Evolutionary conservation across 2,797 vertebrate species (phyloP).

Genomic region (Anguilla anguilla): DNA sequence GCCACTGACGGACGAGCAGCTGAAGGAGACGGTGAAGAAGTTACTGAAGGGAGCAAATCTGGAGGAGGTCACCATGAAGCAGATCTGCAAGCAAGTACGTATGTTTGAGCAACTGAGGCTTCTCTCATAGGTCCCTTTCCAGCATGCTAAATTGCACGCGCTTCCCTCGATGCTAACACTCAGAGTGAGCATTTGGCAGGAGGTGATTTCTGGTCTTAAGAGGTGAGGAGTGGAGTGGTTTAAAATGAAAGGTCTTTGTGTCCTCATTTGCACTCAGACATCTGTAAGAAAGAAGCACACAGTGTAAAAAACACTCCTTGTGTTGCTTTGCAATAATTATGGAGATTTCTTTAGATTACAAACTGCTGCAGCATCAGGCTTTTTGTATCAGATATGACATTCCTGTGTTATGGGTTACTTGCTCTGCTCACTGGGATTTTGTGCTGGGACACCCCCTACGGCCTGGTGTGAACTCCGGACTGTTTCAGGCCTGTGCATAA

Average conservation of each 20-base stretch:
- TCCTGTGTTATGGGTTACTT: too few relatives aligned
- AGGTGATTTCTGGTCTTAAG: not conserved
- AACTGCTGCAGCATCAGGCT: too few relatives aligned
- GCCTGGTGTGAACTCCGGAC: too few relatives aligned
- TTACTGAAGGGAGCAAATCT: slow-evolving; percentile 86
- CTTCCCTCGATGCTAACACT: not conserved
- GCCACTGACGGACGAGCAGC: slow-evolving; percentile 84
- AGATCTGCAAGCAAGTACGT: slow-evolving; percentile 89
- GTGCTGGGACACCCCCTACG: too few relatives aligned
- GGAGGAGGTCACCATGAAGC: slow-evolving; percentile 96
- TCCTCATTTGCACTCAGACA: too few relatives aligned
- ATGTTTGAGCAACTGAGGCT: not conserved
- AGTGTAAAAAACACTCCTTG: too few relatives aligned
- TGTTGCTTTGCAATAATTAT: too few relatives aligned
- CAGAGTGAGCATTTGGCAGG: not conserved
- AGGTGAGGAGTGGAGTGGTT: not conserved
- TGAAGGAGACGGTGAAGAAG: slow-evolving; percentile 83
- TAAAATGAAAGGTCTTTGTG: not conserved
- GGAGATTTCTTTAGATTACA: too few relatives aligned
- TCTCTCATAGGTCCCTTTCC: not conserved
- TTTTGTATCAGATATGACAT: too few relatives aligned
- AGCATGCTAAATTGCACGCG: not conserved
- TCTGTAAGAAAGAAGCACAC: too few relatives aligned
- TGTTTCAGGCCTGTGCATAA: too few relatives aligned
- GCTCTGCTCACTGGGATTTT: too few relatives aligned